phyloP scores from a whole-genome alignment of 2,113 vertebrate genomes.

The Chrysemys picta region DNA sequence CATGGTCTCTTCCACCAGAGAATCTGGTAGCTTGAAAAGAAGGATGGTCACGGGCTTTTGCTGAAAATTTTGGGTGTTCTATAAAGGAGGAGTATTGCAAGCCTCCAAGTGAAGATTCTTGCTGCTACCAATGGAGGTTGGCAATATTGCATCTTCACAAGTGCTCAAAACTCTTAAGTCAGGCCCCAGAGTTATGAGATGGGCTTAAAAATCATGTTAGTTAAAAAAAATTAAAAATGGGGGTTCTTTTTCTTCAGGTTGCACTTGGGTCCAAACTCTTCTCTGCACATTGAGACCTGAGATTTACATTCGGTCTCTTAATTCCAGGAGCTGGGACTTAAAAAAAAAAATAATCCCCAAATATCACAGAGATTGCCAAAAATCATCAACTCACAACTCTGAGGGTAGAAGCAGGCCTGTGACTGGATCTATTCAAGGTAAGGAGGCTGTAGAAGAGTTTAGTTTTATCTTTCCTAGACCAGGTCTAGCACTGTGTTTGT shows the following conservation, averaged over 20 bases:
- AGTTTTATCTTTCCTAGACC: not conserved
- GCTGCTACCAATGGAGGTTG: not conserved
- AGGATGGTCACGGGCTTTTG: not conserved
- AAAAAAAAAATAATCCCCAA: conserved; percentile 27
- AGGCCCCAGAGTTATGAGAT: not conserved
- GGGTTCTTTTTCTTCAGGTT: not conserved
- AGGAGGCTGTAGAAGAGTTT: not conserved
- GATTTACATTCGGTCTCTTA: not conserved
- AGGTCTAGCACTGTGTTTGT: not conserved
- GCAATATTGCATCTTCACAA: not conserved
- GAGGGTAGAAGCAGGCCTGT: not conserved
- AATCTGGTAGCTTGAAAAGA: not conserved
- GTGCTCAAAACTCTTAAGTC: not conserved
- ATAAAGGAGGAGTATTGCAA: not conserved
- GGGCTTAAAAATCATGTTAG: not conserved
- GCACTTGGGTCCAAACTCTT: not conserved
- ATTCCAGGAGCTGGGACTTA: not conserved
- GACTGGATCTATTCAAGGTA: not conserved
- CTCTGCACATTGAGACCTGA: not conserved
- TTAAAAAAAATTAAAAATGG: not conserved
- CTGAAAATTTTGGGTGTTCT: not conserved
- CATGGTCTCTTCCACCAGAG: not conserved
- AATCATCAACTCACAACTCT: not conserved
- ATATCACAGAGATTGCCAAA: not conserved
- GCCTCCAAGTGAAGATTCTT: not conserved